A percentile compares a stretch with the other conserved stretches of the same genome.
These are phyloP conservation scores for Sarcophaga rosellei DNA, from an alignment of 2,888 invertebrate species.

Conservation along the genomic window DNA sequence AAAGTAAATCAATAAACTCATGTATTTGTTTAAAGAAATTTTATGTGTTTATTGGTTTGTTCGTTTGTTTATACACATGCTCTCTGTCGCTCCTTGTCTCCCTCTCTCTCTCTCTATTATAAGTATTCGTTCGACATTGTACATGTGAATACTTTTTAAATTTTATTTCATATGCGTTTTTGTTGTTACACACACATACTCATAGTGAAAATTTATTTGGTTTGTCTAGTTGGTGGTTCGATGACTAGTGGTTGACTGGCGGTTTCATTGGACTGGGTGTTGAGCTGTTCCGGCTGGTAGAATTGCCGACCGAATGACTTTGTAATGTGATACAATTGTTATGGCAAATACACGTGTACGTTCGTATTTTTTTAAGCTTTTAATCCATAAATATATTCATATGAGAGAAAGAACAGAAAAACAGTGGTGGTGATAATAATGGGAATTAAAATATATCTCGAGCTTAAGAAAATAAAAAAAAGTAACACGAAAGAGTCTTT, in stretches of 20 bases:
- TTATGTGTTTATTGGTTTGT: slow-evolving; percentile 16
- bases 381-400: neutral
- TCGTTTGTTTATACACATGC: neutral
- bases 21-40: no score
- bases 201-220: slow-evolving; percentile 23
- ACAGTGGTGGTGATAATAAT: neutral
- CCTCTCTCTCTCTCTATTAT: no score
- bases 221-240: slow-evolving; percentile 19
- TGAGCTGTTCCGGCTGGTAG: neutral
- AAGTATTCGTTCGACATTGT: slow-evolving; percentile 25
- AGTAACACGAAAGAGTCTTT: no score
- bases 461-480: no score
- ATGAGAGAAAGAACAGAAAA: neutral
- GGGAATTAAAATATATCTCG: no score
- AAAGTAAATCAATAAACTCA: no score
- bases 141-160: slow-evolving; percentile 43
- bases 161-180: slow-evolving; percentile 1
- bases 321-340: slow-evolving; percentile 32
- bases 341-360: slow-evolving; percentile 35
- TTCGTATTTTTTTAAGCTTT: neutral
- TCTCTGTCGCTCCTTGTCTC: neutral
- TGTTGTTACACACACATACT: neutral
- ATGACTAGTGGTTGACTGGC: neutral
- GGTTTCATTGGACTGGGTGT: slow-evolving; percentile 8
- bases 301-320: neutral